These are phyloP conservation scores for Biston stratarius DNA, from an alignment of 2,888 invertebrate genomes.

Conservation along the genomic window DNA sequence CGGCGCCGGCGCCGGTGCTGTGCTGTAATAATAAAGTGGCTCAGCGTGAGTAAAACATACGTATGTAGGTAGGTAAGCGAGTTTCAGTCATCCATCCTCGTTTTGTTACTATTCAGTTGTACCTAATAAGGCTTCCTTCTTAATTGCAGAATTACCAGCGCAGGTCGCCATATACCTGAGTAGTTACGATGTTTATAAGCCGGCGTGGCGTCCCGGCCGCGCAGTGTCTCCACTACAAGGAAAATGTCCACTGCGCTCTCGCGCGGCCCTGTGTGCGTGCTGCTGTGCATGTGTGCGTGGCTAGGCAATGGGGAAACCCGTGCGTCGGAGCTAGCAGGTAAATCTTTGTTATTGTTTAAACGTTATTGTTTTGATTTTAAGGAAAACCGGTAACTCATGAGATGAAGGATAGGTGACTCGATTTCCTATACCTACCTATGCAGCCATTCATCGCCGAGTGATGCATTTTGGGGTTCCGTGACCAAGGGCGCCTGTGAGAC, in stretches of 20 bases:
- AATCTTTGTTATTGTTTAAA: slow-evolving; percentile 13
- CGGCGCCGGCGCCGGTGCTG: no score
- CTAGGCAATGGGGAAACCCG: slow-evolving; percentile 6
- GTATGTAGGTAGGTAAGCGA: no score
- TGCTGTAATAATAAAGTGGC: no score
- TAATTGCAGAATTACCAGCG: slow-evolving; percentile 1
- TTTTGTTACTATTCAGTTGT: no score
- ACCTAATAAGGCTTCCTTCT: background rate
- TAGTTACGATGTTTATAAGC: background rate
- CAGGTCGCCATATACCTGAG: background rate
- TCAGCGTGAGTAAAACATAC: no score
- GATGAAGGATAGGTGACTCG: background rate
- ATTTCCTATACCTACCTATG: background rate
- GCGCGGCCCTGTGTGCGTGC: background rate
- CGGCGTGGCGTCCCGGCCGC: background rate
- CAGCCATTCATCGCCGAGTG: background rate
- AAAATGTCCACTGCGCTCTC: slow-evolving; percentile 5
- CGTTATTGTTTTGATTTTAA: slow-evolving; percentile 10
- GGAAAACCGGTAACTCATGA: slow-evolving; percentile 5
- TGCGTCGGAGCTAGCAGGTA: background rate
- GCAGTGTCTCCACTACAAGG: slow-evolving; percentile 5
- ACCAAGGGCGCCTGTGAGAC: background rate
- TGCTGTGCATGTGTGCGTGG: slow-evolving; percentile 8
- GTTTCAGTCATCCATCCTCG: no score
- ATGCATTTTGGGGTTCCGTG: background rate